A percentile compares a stretch with the other conserved stretches of the same genome.
These are phyloP conservation scores for Scrobipalpa atriplicella DNA, from an alignment of 2,888 invertebrate genomes.

Conservation along the genomic window DNA sequence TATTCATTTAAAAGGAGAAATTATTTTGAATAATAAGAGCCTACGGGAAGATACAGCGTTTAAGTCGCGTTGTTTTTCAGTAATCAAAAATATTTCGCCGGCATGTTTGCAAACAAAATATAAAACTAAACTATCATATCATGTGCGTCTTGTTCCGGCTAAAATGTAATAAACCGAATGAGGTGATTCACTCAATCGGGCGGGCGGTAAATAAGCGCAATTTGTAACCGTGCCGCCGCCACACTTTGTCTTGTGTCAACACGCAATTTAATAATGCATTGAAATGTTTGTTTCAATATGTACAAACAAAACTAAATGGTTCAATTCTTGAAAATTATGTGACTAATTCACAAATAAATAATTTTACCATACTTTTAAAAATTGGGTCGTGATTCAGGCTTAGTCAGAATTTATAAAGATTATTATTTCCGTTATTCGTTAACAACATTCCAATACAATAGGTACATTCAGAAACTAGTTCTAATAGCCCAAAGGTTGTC, in stretches of 20 bases:
- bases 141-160: background rate
- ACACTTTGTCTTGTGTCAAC: background rate
- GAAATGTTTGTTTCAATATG: background rate
- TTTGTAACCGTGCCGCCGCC: constrained; percentile 11
- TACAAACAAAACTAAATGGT: background rate
- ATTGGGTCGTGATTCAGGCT: background rate
- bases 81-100: too few relatives aligned
- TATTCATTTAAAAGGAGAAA: too few relatives aligned
- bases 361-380: constrained; percentile 2
- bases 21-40: too few relatives aligned
- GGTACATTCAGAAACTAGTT: background rate
- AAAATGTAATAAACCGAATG: background rate
- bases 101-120: constrained; percentile 5
- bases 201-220: constrained; percentile 13
- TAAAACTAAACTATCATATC: background rate
- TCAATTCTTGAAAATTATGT: background rate
- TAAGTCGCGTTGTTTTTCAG: too few relatives aligned
- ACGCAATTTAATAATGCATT: constrained; percentile 1
- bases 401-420: background rate
- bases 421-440: background rate
- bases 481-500: too few relatives aligned
- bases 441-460: background rate
- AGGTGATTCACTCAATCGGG: constrained; percentile 10
- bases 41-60: too few relatives aligned
- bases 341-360: background rate